A percentile compares a stretch with the other conserved stretches of the same genome.
phyloP scores from a whole-genome alignment of 2,888 invertebrate species.

The Acleris laterana region DNA sequence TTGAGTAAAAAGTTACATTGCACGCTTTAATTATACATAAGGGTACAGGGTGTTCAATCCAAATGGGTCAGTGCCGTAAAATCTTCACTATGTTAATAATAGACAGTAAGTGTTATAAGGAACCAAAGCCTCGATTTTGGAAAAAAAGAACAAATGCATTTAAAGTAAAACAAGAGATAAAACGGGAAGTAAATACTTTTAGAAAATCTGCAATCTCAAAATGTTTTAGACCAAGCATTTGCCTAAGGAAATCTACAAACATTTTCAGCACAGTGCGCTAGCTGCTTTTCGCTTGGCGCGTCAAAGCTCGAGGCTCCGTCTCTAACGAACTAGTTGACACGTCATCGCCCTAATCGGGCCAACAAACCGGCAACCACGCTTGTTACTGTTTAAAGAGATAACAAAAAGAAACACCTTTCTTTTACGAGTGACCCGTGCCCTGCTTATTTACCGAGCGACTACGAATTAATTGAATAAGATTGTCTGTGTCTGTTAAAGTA shows the following conservation, averaged over 20 bases:
- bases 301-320: conserved; percentile 15
- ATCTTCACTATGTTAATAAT: too few relatives aligned
- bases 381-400: conserved; percentile 38
- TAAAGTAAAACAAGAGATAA: too few relatives aligned
- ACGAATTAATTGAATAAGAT: conserved; percentile 29
- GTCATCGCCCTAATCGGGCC: conserved; percentile 38
- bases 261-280: conserved; percentile 1
- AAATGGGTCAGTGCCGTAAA: too few relatives aligned
- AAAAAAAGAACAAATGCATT: too few relatives aligned
- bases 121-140: too few relatives aligned
- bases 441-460: conserved; percentile 17
- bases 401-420: conserved; percentile 31
- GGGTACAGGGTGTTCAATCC: too few relatives aligned
- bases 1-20: too few relatives aligned
- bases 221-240: not conserved
- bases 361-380: conserved; percentile 38
- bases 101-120: too few relatives aligned
- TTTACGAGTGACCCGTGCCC: conserved; percentile 13
- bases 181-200: too few relatives aligned
- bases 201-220: too few relatives aligned
- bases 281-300: conserved; percentile 6
- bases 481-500: conserved; percentile 12
- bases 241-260: too few relatives aligned
- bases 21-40: too few relatives aligned
- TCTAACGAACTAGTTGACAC: conserved; percentile 39